Evolutionary conservation across 2,888 invertebrate genomes (phyloP), one percentile per base, ranked within the genome.

Genomic region (Drosophila mayaguana): DNA sequence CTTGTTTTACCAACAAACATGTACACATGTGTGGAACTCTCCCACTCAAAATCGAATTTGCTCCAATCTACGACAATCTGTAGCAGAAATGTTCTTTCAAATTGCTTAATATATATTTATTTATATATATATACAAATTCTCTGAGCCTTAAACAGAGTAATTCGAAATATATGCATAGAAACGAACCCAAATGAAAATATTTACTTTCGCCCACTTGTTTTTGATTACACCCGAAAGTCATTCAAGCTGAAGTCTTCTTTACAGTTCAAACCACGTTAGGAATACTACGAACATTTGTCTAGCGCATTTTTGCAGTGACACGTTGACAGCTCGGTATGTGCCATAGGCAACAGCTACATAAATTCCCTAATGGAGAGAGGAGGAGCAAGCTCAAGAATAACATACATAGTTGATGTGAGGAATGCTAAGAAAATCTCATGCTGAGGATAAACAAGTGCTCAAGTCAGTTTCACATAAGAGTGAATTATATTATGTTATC

Each of bases 301-400:
- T 22, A 28, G 43, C 36, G 14, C 48, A 62, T 60, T 59, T 72
- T 45, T 32, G 18, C 32, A 34, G 25, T 45, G 57, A 55, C 79
- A 75, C 43, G 28, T 64, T 69, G 75, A 75, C 69, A 64, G 70
- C 54, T 25, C 43, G 43, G 36, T 61, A 55, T 75, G 48, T 50
- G 75, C 40, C 55, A 75, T 38, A n/a, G 43, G 25, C 38, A 18
- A 62, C 42, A 69, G 45, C 43, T 34, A 50, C 42, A 36, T 16
- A 8, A 43, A 14, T 16, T 34, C 20, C 51, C 46, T 60, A 22
- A 25, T 16, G 51, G 40, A 20, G 1, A 32, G 8, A 1, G 36
- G 11, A 16, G 16, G 20, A 11, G 11, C 12, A 25, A 43, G 45
- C 32, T 51, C 22, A 46, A 40, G 42, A 53, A 22, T 6, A 34